Base-by-base conservation (phyloP, 1,140 invertebrate genomes). In the Trichoplusia ni region DNA sequence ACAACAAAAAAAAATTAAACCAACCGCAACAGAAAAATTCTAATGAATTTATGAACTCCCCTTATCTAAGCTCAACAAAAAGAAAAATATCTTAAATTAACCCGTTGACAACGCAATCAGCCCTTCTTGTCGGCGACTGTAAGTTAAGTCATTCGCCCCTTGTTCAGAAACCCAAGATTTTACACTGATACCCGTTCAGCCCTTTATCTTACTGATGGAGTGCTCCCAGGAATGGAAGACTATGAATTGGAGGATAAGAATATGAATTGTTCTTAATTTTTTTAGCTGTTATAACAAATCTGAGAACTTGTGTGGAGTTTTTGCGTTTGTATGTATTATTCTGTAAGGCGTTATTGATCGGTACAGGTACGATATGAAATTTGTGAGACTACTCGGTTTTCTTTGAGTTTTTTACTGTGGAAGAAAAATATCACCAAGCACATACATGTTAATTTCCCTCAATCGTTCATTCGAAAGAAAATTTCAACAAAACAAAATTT, bases 131-230 rank as follows among this genome's bases (percentile, higher is more conserved):
- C 68, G 68, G 49, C 68, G 71, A 69, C 62, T 77, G 77, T 84
- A 87, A 86, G 80, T 88, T 85, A 83, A 82, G 77, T 80, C 79
- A 80, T 72, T 73, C 71, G 16, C 58, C 79, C 78, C 80, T 75
- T 84, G 75, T 82, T 81, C 80, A 71, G 74, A 78, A 79, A 82
- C 74, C 76, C 77, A 77, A 86, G 82, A 84, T 77, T 80, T 71
- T 69, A 67, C 73, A 51, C 53, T 58, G 75, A 75, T 78, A 75
- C 42, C 47, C 49, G 47, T 67, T 66, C 66, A 70, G 67, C 70
- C 70, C 77, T 67, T 78, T 81, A 73, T 81, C 75, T 61, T 4
- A 4, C 38, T 58, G 54, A 58, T 58, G 27, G 11, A 46, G 47
- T 25, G 51, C 19, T 16, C 5, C 23, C 7, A 35, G 38, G 38